phyloP scores from a whole-genome alignment of 2,113 vertebrate species.

The Cyprinus carpio region DNA sequence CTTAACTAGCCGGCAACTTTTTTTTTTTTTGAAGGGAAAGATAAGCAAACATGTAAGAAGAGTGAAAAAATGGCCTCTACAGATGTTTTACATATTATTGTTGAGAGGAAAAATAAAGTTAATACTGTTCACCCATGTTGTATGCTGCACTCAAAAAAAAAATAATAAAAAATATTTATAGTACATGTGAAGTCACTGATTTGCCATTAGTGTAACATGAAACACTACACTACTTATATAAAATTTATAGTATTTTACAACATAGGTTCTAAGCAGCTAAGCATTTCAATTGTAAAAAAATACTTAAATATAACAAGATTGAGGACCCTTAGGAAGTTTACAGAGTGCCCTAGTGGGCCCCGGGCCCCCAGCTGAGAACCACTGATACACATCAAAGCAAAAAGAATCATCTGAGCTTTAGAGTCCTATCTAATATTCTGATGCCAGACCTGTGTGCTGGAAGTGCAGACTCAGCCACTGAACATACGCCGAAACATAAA shows the following conservation, averaged over 20 bases:
- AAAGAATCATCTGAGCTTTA: not conserved
- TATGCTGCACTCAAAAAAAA: not conserved
- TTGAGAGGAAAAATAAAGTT: not conserved
- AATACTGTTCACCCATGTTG: not conserved
- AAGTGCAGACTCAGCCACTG: not conserved
- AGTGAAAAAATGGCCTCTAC: not conserved
- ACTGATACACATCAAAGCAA: not conserved
- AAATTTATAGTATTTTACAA: not conserved
- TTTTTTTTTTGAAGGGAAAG: too few species aligned
- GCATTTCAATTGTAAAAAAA: not conserved
- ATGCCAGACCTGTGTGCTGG: constrained; percentile 11
- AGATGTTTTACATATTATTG: not conserved
- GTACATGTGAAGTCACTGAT: not conserved
- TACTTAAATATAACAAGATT: not conserved
- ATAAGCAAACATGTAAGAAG: not conserved
- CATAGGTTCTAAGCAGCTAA: not conserved
- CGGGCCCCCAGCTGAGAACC: not conserved
- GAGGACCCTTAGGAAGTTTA: not conserved
- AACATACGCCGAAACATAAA: not conserved
- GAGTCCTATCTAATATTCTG: not conserved
- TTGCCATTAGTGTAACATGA: not conserved
- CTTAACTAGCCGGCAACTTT: not conserved
- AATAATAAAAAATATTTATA: too few species aligned
- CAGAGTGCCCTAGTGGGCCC: not conserved
- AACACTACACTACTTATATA: not conserved